A percentile compares a stretch with the other conserved stretches of the same genome.
phyloP scores from a whole-genome alignment of 2,797 vertebrate species.

The Parauchenoglanis ngamensis region DNA sequence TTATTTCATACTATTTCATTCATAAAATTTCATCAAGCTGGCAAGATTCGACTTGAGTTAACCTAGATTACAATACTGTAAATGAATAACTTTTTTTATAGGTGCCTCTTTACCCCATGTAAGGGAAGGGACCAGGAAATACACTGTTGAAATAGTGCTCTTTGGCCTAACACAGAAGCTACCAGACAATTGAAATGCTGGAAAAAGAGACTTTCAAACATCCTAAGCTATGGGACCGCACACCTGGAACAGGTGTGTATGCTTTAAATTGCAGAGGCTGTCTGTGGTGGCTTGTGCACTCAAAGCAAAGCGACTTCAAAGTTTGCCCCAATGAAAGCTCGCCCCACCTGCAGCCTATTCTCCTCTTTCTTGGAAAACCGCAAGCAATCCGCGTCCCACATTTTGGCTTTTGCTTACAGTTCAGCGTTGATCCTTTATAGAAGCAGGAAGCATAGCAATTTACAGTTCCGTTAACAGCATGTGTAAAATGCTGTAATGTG shows the following conservation, averaged over 20 bases:
- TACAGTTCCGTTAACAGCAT: background rate
- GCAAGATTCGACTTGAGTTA: conserved; percentile 11
- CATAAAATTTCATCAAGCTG: background rate
- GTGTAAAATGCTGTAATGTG: background rate
- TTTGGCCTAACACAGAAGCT: conserved; percentile 16
- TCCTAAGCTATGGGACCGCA: conserved; percentile 16
- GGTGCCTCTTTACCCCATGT: background rate
- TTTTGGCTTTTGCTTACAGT: conserved; percentile 1
- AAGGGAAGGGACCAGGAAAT: conserved; percentile 19
- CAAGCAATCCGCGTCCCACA: conserved; percentile 38
- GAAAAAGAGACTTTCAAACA: conserved; percentile 3
- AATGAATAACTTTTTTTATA: conserved; percentile 42
- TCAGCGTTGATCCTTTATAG: conserved; percentile 17
- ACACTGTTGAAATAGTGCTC: conserved; percentile 2
- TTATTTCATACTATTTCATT: background rate
- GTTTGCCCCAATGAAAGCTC: conserved; percentile 46
- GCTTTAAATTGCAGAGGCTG: conserved; percentile 23
- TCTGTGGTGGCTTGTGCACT: conserved; percentile 46
- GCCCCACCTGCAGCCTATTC: conserved; percentile 38
- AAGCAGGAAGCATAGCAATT: background rate
- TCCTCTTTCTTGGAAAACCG: conserved; percentile 25
- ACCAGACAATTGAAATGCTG: conserved; percentile 16
- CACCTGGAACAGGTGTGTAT: conserved; percentile 60
- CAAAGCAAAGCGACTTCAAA: conserved; percentile 53
- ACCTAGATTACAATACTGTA: conserved; percentile 20